Percentiles rank a stretch among this genome's conserved stretches.
phyloP scores from a whole-genome alignment of 2,888 invertebrate genomes.

The Drosophila tanythrix region DNA sequence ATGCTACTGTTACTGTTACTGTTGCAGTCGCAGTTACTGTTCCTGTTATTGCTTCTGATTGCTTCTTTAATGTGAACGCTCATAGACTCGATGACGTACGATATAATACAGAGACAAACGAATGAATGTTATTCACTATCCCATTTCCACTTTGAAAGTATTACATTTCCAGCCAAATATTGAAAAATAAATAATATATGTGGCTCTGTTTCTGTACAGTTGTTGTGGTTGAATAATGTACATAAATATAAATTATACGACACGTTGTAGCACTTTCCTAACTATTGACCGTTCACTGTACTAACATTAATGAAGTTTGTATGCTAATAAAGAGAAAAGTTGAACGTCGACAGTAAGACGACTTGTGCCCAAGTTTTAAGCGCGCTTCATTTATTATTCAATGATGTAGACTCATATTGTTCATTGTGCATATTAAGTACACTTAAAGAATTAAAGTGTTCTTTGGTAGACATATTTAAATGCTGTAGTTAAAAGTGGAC shows the following conservation, averaged over 20 bases:
- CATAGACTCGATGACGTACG: not conserved
- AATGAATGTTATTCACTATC: not conserved
- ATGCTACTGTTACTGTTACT: conserved; percentile 1
- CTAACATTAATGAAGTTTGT: not conserved
- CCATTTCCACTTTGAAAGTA: not conserved
- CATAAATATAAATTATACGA: conserved; percentile 19
- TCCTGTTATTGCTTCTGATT: not conserved
- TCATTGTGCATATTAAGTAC: not conserved
- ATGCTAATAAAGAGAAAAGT: not conserved
- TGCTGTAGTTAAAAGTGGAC: not conserved
- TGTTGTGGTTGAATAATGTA: not conserved
- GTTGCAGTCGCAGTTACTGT: not conserved
- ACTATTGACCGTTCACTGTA: not conserved
- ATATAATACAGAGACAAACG: not conserved
- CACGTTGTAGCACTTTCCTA: not conserved
- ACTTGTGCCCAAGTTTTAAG: not conserved
- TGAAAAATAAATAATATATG: not conserved
- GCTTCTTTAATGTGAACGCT: not conserved
- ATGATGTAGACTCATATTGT: not conserved
- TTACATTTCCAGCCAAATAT: not conserved
- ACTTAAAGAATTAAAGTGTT: not conserved
- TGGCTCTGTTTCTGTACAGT: not conserved
- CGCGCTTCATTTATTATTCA: conserved; percentile 2
- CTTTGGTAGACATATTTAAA: not conserved
- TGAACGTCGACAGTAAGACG: not conserved